Base-by-base conservation (phyloP, 2,888 invertebrate species). In the Conistra vaccinii region DNA sequence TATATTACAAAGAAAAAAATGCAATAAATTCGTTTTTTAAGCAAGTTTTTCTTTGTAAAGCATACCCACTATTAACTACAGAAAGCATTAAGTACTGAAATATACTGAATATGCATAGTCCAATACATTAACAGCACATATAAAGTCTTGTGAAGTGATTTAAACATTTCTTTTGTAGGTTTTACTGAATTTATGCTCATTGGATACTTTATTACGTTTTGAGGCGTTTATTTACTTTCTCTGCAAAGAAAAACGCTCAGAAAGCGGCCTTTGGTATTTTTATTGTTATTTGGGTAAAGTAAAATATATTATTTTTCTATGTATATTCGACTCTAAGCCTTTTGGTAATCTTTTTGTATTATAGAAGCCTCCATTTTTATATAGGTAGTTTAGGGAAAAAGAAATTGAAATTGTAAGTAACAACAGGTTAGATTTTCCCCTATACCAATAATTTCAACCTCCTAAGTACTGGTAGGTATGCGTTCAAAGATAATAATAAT, bases 181-280 rank as follows among this genome's bases (percentile, higher is more conserved):
- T 87, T 76, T 79, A 69, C 67, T 83, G 83, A 90, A 93, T 93
- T 92, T 92, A 93, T 90, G 90, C 83, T 90, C 88, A 91, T 91
- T 93, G 90, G 88, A 90, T 92, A 90, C 91, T 92, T 94, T 90
- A 92, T 89, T 90, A 88, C 84, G 78, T 86, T 88, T 88, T 81
- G 61, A 85, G 76, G 80, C 82, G 84, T 84, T 78, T 85, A 73
- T 87, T 89, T 88, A 74, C 58, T 88, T 87, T 85, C 73, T 73
- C 70, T 70, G 77, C 69, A 53, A 76, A 78, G 69, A 83, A 78
- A 71, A 76, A 66, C 9, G 57, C 12, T 66, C 29, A 14, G 53
- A 58, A 72, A 69, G 62, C 79, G 67, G 72, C 58, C 60, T 58
- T 67, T 69, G 68, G 73, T 69, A 76, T 80, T 81, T 82, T 86